Conservation (phyloP, 92 coral and sea anemone species). For the Anthopleura xanthogrammica region DNA sequence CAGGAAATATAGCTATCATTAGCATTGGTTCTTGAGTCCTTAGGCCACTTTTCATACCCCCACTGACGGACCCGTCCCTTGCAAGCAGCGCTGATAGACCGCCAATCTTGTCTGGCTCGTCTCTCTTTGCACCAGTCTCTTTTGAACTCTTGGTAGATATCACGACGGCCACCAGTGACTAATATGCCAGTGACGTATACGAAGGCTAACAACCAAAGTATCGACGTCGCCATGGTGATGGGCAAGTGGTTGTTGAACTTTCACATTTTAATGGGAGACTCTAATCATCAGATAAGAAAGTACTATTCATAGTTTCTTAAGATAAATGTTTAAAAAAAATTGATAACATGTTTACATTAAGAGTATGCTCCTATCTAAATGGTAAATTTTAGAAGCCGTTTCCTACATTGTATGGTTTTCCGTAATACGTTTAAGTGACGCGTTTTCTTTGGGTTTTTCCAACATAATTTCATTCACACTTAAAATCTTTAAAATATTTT, state of each 20-base stretch:
- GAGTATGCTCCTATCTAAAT: no score
- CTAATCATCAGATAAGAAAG: background rate
- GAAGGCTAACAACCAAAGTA: background rate
- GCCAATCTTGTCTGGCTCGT: constrained; percentile 58
- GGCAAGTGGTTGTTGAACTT: background rate
- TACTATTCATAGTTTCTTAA: background rate
- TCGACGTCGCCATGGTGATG: constrained; percentile 1
- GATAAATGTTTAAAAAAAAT: background rate
- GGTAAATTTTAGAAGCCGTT: no score
- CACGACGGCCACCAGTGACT: constrained; percentile 9
- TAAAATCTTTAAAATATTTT: no score
- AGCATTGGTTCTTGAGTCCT: constrained; percentile 33
- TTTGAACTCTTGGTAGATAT: constrained; percentile 47
- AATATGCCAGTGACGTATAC: background rate
- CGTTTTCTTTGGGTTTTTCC: no score
- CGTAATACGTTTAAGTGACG: no score
- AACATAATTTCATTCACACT: no score
- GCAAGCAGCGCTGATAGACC: constrained; percentile 42
- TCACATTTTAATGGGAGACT: background rate
- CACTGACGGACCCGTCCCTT: constrained; percentile 34
- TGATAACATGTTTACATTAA: background rate
- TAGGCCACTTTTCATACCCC: constrained; percentile 33
- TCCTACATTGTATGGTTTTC: no score
- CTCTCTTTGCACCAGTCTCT: constrained; percentile 67
- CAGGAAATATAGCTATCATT: constrained; percentile 37